Evolutionary conservation across 2,797 vertebrate genomes (phyloP).

Genomic region (Phataginus tricuspis): DNA sequence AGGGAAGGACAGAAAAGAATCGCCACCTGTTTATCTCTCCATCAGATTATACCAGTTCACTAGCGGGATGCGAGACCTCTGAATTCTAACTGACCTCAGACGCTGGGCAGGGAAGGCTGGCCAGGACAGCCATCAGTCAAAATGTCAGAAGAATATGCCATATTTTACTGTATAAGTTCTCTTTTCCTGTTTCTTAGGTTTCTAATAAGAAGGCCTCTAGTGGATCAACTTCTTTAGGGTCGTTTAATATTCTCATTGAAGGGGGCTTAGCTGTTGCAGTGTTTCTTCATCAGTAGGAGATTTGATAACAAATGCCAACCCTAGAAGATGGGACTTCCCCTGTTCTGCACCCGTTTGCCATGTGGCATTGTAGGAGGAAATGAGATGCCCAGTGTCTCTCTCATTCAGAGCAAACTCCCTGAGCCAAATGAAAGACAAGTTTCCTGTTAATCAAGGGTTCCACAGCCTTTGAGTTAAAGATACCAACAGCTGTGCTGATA

Average conservation of each 20-base stretch:
- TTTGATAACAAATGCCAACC: not conserved
- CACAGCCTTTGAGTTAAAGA: not conserved
- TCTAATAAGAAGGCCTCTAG: conserved; percentile 11
- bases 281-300: not conserved
- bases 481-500: not conserved
- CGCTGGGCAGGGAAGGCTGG: conserved; percentile 54
- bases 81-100: conserved; percentile 79
- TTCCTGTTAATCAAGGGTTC: not conserved
- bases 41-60: conserved; percentile 79
- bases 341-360: not conserved
- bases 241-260: conserved; percentile 27
- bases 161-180: conserved; percentile 69
- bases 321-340: not conserved
- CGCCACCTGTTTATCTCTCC: conserved; percentile 70
- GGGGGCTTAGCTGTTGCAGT: not conserved
- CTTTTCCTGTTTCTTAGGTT: conserved; percentile 60
- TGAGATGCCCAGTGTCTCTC: not conserved
- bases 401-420: not conserved
- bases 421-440: not conserved
- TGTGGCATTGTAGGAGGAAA: not conserved
- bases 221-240: conserved; percentile 49
- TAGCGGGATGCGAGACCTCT: conserved; percentile 73
- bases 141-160: conserved; percentile 62
- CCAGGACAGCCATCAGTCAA: conserved; percentile 64
- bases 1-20: conserved; percentile 66